Conservation (phyloP, 2,888 invertebrate species). For the Apocheima hispidaria region DNA sequence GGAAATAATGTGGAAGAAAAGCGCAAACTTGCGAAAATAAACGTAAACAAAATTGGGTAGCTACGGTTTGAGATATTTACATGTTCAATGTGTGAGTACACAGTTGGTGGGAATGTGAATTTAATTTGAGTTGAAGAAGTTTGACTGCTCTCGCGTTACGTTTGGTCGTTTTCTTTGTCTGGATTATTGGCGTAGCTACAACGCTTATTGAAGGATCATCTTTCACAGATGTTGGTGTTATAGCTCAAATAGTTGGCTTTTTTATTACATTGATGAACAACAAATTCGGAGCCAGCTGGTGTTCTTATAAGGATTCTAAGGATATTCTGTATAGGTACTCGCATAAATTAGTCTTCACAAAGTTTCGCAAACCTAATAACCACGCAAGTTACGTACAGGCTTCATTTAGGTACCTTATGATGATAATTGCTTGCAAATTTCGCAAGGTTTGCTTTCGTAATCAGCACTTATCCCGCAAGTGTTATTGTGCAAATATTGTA, state of each 20-base stretch:
- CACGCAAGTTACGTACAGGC: background rate
- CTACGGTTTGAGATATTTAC: background rate
- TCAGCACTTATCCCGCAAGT: slow-evolving; percentile 8
- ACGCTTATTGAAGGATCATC: slow-evolving; percentile 12
- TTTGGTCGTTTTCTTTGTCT: slow-evolving; percentile 20
- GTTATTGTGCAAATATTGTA: slow-evolving; percentile 11
- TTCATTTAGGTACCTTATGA: no score
- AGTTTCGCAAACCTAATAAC: background rate
- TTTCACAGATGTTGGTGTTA: slow-evolving; percentile 12
- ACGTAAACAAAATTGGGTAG: slow-evolving; percentile 20
- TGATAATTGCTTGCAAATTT: slow-evolving; percentile 1
- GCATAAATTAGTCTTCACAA: background rate
- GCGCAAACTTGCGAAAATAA: slow-evolving; percentile 58
- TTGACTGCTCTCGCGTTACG: slow-evolving; percentile 35
- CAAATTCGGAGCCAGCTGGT: background rate
- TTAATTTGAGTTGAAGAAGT: slow-evolving; percentile 45
- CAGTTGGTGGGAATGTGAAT: slow-evolving; percentile 40
- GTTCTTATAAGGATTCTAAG: background rate
- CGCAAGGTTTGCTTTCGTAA: slow-evolving; percentile 15
- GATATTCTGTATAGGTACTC: background rate
- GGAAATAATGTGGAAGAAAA: slow-evolving; percentile 46
- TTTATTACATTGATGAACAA: slow-evolving; percentile 3
- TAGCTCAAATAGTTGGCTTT: background rate
- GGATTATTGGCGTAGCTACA: slow-evolving; percentile 11
- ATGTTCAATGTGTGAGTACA: slow-evolving; percentile 29